Evolutionary conservation across 2,797 vertebrate genomes (phyloP).

Genomic region (Scolopax bukidnonensis): DNA sequence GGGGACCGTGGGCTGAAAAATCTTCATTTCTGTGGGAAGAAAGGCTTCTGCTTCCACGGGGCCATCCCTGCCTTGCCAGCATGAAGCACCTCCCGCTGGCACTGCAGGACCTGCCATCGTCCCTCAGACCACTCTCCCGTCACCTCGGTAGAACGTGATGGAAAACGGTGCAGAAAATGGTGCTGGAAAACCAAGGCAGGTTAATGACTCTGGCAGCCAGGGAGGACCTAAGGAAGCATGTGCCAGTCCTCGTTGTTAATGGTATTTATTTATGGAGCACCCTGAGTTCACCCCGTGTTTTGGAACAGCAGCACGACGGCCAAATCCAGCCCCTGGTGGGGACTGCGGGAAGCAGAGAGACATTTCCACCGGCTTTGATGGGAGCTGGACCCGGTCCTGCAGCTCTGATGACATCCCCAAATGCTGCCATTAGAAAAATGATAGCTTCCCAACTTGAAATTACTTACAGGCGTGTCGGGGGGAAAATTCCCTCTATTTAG

Average conservation of each 20-base stretch:
- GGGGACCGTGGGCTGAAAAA: neutral
- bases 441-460: neutral
- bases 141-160: neutral
- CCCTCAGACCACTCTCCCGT: fast-evolving
- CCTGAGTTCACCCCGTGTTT: neutral
- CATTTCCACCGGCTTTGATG: neutral
- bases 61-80: fast-evolving
- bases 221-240: neutral
- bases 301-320: neutral
- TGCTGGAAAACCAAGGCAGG: neutral
- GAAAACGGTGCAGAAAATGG: fast-evolving
- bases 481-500: neutral
- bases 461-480: neutral
- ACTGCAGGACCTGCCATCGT: fast-evolving
- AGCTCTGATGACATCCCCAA: neutral
- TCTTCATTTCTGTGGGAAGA: neutral
- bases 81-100: fast-evolving
- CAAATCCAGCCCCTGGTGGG: neutral
- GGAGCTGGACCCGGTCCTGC: neutral
- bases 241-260: neutral
- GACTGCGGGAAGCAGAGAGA: neutral
- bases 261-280: neutral
- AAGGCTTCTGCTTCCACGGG: neutral
- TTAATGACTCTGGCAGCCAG: neutral
- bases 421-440: neutral